Evolutionary conservation across 1,140 invertebrate species (phyloP).

Genomic region (Rhizoglyphus robini): DNA sequence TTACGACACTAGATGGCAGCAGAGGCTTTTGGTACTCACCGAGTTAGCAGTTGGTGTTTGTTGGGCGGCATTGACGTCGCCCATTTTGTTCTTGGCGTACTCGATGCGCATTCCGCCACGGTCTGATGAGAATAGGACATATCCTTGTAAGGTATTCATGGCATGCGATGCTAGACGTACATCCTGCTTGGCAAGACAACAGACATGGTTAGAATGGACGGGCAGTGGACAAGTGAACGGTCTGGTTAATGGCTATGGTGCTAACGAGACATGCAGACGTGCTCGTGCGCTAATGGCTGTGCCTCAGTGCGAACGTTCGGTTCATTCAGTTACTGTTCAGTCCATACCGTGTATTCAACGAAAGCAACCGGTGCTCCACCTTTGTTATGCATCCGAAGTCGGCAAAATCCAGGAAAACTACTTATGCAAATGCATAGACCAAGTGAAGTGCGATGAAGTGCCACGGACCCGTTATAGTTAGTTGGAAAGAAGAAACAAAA

Average conservation of each 20-base stretch:
- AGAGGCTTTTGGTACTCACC: background rate
- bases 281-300: background rate
- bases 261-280: background rate
- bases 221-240: background rate
- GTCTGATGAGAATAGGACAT: slow-evolving; percentile 83
- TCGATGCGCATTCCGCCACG: slow-evolving; percentile 90
- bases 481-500: background rate
- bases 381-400: slow-evolving; percentile 91
- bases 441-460: slow-evolving; percentile 2
- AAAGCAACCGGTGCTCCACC: slow-evolving; percentile 82
- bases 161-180: slow-evolving; percentile 65
- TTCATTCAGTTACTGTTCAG: background rate
- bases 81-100: slow-evolving; percentile 96
- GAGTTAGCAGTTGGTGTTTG: background rate
- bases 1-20: background rate
- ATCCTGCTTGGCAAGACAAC: slow-evolving; percentile 40
- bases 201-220: background rate
- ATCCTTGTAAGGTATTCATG: slow-evolving; percentile 79
- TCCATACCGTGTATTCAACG: slow-evolving; percentile 68
- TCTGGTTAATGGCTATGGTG: too few relatives aligned
- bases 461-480: background rate
- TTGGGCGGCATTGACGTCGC: slow-evolving; percentile 42
- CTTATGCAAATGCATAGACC: slow-evolving; percentile 23
- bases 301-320: background rate
- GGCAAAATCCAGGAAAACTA: slow-evolving; percentile 91